Base-by-base conservation (phyloP, 2,888 invertebrate genomes). In the Eilema sororculum region DNA sequence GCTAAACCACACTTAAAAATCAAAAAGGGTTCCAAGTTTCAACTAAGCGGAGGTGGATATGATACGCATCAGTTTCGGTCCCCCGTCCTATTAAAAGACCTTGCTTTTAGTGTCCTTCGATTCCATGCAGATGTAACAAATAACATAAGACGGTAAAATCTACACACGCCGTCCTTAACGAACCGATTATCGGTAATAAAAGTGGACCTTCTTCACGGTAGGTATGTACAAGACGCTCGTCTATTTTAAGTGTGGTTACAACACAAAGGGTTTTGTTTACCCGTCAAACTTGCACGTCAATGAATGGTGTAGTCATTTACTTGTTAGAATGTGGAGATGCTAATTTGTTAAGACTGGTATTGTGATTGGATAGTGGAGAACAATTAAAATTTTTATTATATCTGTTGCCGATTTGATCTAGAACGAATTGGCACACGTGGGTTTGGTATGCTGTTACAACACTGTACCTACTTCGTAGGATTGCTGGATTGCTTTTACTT, bases 261-360 rank as follows among this genome's bases (percentile, higher is more conserved):
- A 70, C 73, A 81, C 78, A 80, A 77, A 77, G 74, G 72, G 66
- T 71, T 72, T 74, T 78, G 77, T 80, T 72, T 68, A 71, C 68
- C 67, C 66, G 70, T 74, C 68, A 75, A 76, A 80, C 78, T 60
- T 24, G 72, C 33, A 72, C 71, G 67, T 62, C 64, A 46, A 67
- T 79, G 71, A 72, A 82, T 70, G 69, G 70, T 69, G 72, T 78
- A 80, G 74, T 78, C 66, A 82, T 72, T 74, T 73, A 69, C 68
- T 68, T 60, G 65, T 82, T 82, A 80, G 73, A 68, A 67, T 60
- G 59, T 62, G 28, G 20, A 67, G 65, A 68, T 69, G 72, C 67
- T 77, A 81, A 77, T 69, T 69, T 30, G 58, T 59, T 61, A 61
- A 64, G 10, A 61, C 59, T 37, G 57, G 33, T 16, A 41, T 57